Base-by-base conservation (phyloP, 1,140 invertebrate genomes). In the Cyclina sinensis region DNA sequence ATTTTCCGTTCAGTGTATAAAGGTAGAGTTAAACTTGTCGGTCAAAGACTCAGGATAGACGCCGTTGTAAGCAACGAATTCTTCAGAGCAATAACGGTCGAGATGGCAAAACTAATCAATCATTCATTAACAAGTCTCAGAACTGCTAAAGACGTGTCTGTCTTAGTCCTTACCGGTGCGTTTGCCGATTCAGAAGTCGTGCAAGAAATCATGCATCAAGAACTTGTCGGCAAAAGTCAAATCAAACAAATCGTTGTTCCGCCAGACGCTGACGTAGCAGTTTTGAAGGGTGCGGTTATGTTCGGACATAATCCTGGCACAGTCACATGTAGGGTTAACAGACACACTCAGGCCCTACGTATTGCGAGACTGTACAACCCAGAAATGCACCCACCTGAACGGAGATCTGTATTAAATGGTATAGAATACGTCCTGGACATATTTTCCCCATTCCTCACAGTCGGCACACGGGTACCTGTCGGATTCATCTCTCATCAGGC, bases 261-360 rank as follows among this genome's bases (percentile, higher is more conserved):
- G 16, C 86, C 78, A 16, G 86, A 88, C 37, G 43, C 79, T 11
- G 86, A 74, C 30, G 46, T 88, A 2, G 86, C 79, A 21, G 86
- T 82, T 27, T 54, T 88, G 43, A 88, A 88, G 54, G 86, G 86
- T 18, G 86, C 86, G 0, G 86, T 88, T 14, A 82, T 88, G 51
- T 88, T 54, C 37, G 86, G 86, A 12, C 39, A 88, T 32, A 88
- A 88, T 30, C 86, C 78, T 2, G 68, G 16, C 4, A 51, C 62
- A 18, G 73, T 88, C 43, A 18, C 51, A 2, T 73, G 68, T 32
- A 39, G 86, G n/a, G 68, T 88, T 11, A 73, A 74, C 79, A 43
- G 86, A 39, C 59, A 24, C 27, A 88, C 86, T 18, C 35, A 51
- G n/a, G 86, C 79, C 0, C 5, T 88, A 21, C 62, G 65, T 18